A percentile compares a stretch with the other conserved stretches of the same genome.
Conservation (phyloP, 1,140 invertebrate genomes). For the silkworm (Bombyx mori) region DNA sequence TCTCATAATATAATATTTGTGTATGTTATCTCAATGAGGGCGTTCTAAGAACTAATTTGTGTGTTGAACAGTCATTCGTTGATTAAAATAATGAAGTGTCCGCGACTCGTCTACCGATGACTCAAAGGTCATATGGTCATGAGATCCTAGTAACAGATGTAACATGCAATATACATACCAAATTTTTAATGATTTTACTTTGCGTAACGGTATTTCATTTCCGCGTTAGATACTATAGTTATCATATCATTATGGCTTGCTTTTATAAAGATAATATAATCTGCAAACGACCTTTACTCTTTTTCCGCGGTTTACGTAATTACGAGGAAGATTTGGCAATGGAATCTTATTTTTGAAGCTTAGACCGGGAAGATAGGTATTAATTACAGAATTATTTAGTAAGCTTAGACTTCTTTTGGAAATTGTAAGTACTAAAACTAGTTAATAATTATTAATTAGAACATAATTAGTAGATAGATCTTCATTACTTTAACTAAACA, state of each 20-base stretch:
- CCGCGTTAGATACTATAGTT: slow-evolving; percentile 15
- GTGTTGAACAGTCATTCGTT: slow-evolving; percentile 18
- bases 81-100: slow-evolving; percentile 28
- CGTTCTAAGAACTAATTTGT: slow-evolving; percentile 17
- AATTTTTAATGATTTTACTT: slow-evolving; percentile 11
- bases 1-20: too few species aligned
- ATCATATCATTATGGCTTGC: not conserved
- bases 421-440: not conserved
- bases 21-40: not conserved
- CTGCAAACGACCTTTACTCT: slow-evolving; percentile 26
- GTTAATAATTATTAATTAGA: not conserved
- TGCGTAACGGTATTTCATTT: slow-evolving; percentile 12
- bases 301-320: slow-evolving; percentile 35
- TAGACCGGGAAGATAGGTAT: too few species aligned
- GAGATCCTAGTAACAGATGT: slow-evolving; percentile 6
- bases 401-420: too few species aligned
- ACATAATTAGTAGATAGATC: not conserved
- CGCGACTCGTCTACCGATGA: slow-evolving; percentile 18
- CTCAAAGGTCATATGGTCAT: slow-evolving; percentile 12
- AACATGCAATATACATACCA: slow-evolving; percentile 9
- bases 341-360: not conserved
- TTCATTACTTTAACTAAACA: not conserved
- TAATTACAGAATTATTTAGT: not conserved
- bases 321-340: slow-evolving; percentile 14
- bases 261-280: slow-evolving; percentile 16